These are phyloP conservation scores for Drosophila equinoxialis DNA, from an alignment of 1,140 invertebrate species.

Conservation along the genomic window DNA sequence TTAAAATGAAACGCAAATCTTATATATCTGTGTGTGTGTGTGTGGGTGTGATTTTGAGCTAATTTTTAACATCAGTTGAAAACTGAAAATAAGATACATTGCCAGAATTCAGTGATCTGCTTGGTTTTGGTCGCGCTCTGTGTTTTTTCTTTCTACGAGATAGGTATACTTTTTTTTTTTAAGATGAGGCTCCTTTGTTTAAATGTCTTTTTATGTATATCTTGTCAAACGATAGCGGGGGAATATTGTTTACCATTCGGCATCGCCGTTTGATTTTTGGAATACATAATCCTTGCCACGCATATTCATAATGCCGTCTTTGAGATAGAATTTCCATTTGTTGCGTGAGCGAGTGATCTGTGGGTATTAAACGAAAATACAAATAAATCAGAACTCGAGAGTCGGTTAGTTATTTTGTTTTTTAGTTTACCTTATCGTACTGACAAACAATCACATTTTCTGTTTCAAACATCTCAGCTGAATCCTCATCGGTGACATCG, in stretches of 20 bases:
- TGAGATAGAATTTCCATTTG: constrained; percentile 99
- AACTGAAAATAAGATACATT: constrained; percentile 53
- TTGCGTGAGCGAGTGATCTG: constrained; percentile 98
- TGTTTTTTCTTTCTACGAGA: neutral
- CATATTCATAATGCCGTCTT: constrained; percentile 99
- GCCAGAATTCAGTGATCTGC: constrained; percentile 35
- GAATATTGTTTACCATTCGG: constrained; percentile 93
- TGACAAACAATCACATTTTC: constrained; percentile 99
- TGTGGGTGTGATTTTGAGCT: constrained; percentile 29
- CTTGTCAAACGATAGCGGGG: constrained; percentile 15
- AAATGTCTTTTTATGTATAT: constrained; percentile 51
- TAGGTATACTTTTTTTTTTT: constrained; percentile 34
- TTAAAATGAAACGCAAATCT: constrained; percentile 50
- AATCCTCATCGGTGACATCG: constrained; percentile 98
- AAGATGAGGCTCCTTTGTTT: constrained; percentile 70
- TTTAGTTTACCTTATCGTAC: constrained; percentile 94
- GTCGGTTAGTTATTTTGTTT: neutral
- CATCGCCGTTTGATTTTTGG: constrained; percentile 99
- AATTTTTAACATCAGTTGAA: constrained; percentile 43
- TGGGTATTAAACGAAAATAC: neutral
- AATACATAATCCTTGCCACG: constrained; percentile 99
- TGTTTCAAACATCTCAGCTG: constrained; percentile 97
- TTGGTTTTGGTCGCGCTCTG: constrained; percentile 51
- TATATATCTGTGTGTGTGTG: constrained; percentile 14
- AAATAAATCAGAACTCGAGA: constrained; percentile 12